Base-by-base conservation (phyloP, 2,888 invertebrate species). In the Melanophora roralis region DNA sequence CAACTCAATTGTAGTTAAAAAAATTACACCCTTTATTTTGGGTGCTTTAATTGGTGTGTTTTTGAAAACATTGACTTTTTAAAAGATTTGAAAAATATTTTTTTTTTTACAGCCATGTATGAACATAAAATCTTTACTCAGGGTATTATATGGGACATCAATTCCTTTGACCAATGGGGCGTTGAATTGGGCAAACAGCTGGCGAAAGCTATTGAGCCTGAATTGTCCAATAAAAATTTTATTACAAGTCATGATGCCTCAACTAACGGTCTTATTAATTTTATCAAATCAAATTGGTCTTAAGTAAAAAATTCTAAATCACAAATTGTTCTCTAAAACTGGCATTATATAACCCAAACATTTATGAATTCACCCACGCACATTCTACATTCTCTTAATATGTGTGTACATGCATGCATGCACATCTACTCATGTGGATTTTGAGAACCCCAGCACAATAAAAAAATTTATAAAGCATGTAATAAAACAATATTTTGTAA, bases 81-180 rank as follows among this genome's bases (percentile, higher is more conserved):
- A 1, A 27, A 40, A 27, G 14, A 38, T 21, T 45, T 0, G 34
- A 16, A 49, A 19, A 3, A 40, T 57, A n/a, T 62, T 72, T 19
- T 34, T 43, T 14, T 14, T 6, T 62, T 81, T 82, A 2, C 73
- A 97, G 99, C 97, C 0, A 93, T 97, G 91, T 99, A 99, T 90
- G 99, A 99, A 89, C 98, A 98, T 90, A 99, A 99, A 91, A 99
- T 99, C 85, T 99, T 99, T 91, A 95, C 96, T 0, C 99, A 99
- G 90, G 99, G 99, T 49, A 94, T 97, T 55, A 96, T 99, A 86
- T 99, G 99, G 99, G 97, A 99, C 90, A 98, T 99, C 88, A 99
- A 99, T 90, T 99, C 99, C 0, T 99, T 95, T 90, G 99, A 99
- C 91, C 99, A 99, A 88, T 99, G 99, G 98, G 99, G 99, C 38